phyloP scores from a whole-genome alignment of 2,888 invertebrate species.

The Hedychridium roseum region DNA sequence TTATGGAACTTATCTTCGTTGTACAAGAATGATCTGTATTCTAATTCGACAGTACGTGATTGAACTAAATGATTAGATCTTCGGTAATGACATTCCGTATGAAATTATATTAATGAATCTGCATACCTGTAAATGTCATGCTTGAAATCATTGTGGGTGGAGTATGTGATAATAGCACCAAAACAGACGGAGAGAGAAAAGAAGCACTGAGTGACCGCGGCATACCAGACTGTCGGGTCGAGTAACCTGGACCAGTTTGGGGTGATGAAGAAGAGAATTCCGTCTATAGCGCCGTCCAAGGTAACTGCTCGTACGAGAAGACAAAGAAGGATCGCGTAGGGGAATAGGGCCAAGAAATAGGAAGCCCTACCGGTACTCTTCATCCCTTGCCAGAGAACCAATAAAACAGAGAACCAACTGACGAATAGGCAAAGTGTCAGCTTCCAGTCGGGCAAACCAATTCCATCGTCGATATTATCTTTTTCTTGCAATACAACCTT shows the following conservation, averaged over 20 bases:
- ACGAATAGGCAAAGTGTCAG: conserved; percentile 66
- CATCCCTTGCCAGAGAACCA: conserved; percentile 68
- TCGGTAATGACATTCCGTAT: not conserved
- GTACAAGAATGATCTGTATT: too few relatives aligned
- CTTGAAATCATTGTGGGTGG: conserved; percentile 70
- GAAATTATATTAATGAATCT: conserved; percentile 1
- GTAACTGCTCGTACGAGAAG: conserved; percentile 71
- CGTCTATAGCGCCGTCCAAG: conserved; percentile 70
- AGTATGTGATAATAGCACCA: conserved; percentile 71
- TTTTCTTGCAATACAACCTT: conserved; percentile 68
- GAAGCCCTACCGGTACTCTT: conserved; percentile 73
- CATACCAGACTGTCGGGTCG: conserved; percentile 72
- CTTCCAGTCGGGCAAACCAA: conserved; percentile 69
- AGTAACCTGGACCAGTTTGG: conserved; percentile 73
- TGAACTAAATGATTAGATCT: too few relatives aligned
- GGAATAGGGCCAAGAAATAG: conserved; percentile 77
- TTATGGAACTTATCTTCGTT: too few relatives aligned
- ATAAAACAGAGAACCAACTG: conserved; percentile 67
- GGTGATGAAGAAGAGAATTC: conserved; percentile 72
- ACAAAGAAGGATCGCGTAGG: conserved; percentile 70
- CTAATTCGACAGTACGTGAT: too few relatives aligned
- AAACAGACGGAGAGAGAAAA: conserved; percentile 72
- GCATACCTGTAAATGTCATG: conserved; percentile 70
- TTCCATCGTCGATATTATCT: conserved; percentile 66
- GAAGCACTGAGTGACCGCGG: conserved; percentile 72